Base-by-base conservation (phyloP, 2,888 invertebrate genomes). In the Tipula helvola region DNA sequence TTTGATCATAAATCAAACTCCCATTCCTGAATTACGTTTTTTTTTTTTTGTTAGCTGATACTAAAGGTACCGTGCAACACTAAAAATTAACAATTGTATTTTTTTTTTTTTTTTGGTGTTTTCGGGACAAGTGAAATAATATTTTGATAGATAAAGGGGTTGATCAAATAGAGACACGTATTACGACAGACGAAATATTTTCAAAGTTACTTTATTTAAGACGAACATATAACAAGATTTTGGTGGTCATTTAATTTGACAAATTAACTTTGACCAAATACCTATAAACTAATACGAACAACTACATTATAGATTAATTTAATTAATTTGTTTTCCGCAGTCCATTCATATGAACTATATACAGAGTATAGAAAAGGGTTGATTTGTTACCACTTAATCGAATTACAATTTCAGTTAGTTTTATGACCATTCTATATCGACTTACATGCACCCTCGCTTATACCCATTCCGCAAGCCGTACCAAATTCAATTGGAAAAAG, bases 301-400 rank as follows among this genome's bases (percentile, higher is more conserved):
- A 52, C 52, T 52, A 71, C 5, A 12, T 28, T 7, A 39, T 71
- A 8, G 28, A 71, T 71, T 71, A 28, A 71, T 71, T 71, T 71
- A 71, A 71, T 71, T 71, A 71, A 71, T 71, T 71, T 28, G 71
- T 28, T 71, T 71, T 71, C 28, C 71, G 4, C 71, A 71, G 71
- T n/a, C 71, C 71, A 28, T 12, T 10, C 28, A 44, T 12, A 44
- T 10, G 7, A 10, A 44, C 44, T n/a, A n/a, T n/a, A n/a, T n/a
- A 44, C 12, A 10, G 10, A 71, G 10, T 28, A 71, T 16, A 28
- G 18, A 71, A 71, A 71, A 71, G 71, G 71, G 71, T 71, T 71
- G 71, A 71, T 71, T 71, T 71, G 71, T 71, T 71, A 71, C 71
- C 71, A 71, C 71, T 71, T 71, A 71, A 71, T 71, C 71, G 71